phyloP scores from a whole-genome alignment of 2,797 vertebrate genomes.

The Brotula barbata region DNA sequence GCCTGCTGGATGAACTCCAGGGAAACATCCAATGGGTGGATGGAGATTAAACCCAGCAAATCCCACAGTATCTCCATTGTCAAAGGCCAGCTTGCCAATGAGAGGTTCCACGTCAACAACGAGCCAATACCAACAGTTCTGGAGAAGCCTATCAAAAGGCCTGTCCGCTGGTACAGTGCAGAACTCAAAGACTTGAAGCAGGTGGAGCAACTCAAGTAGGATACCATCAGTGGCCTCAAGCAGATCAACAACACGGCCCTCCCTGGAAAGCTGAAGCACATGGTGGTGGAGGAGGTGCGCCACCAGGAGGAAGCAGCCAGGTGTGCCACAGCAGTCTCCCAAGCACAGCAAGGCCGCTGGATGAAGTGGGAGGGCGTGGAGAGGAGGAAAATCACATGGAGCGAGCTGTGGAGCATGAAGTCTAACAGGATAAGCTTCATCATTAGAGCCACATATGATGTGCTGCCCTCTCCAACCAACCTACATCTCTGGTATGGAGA shows the following conservation, averaged over 20 bases:
- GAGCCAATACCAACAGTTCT: conserved; percentile 14
- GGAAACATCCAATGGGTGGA: conserved; percentile 2
- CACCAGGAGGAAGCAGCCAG: too few species aligned
- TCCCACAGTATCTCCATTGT: conserved; percentile 32
- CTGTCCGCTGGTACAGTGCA: conserved; percentile 9
- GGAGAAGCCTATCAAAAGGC: conserved; percentile 26
- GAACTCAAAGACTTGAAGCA: conserved; percentile 25
- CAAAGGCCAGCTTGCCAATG: neutral
- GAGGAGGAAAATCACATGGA: too few species aligned
- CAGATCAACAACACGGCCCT: conserved; percentile 8
- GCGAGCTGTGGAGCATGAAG: too few species aligned
- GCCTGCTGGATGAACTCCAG: conserved; percentile 14
- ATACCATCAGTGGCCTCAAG: neutral
- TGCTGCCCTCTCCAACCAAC: neutral
- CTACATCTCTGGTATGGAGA: too few species aligned
- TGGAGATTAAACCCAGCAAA: conserved; percentile 8
- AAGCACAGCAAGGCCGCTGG: too few species aligned
- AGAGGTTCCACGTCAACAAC: neutral
- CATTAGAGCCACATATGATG: too few species aligned
- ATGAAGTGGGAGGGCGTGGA: too few species aligned
- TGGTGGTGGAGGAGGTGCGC: too few species aligned
- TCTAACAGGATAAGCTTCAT: too few species aligned
- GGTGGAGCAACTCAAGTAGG: conserved; percentile 20
- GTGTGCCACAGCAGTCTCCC: too few species aligned
- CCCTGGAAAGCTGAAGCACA: too few species aligned